Evolutionary conservation across 2,113 vertebrate species (phyloP), one percentile per base, ranked within the genome.

Genomic region (Jacana jacana): DNA sequence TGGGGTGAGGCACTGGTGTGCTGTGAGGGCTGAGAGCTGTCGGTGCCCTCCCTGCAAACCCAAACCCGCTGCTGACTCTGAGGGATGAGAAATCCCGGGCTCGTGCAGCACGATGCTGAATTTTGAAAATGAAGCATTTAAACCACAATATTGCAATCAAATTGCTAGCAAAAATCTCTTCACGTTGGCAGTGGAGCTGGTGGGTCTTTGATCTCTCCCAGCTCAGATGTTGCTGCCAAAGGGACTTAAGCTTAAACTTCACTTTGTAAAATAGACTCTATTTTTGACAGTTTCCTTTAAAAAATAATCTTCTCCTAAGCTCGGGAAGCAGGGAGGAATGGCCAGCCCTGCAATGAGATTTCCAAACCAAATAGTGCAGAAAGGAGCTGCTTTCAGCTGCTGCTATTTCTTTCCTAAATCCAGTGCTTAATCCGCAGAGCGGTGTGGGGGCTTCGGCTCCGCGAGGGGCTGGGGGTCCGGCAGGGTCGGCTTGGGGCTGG

Each of bases 161-260:
- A 83, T 73, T 79, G 93, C 84, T 76, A 28, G 11, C 6, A 27
- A 37, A 70, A 86, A 96, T 92, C 93, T 84, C 93, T 24, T 84
- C 64, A 1, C 13, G 58, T n/a, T 72, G 80, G 81, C 85, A 35
- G 23, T 2, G 51, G 42, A 89, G 88, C 81, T 61, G 63, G 72
- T 84, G 91, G 82, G 63, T 27, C 96, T 97, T 95, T 97, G 92
- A 95, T 96, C 96, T 96, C 86, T 55, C 73, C 88, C 73, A 37
- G 94, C 95, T 95, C 92, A 89, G 91, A 93, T 80, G 86, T 46
- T 66, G 88, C 93, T 87, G 92, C 91, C 92, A 89, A 76, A 85
- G 88, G 86, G 93, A 89, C 71, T 94, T 96, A 93, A 89, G 91
- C 91, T 83, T 93, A 89, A 94, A 95, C 82, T 90, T 95, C 93